These are phyloP conservation scores for Melipona quadrifasciata DNA, from an alignment of 1,140 invertebrate genomes.

Conservation along the genomic window DNA sequence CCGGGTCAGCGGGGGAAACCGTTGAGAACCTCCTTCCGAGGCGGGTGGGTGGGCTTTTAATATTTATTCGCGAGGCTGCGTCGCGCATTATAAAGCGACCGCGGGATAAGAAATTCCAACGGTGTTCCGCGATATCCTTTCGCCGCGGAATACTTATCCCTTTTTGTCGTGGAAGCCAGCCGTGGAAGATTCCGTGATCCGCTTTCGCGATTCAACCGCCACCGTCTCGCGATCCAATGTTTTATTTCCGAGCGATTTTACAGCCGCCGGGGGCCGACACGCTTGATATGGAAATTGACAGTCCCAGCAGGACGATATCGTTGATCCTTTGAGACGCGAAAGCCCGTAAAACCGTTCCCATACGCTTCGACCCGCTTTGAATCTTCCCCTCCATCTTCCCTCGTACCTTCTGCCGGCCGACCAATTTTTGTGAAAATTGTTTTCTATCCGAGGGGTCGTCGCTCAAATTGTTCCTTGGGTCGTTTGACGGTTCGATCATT, in stretches of 20 bases:
- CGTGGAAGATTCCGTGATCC: neutral
- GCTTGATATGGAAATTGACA: constrained; percentile 29
- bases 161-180: neutral
- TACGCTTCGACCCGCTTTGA: constrained; percentile 4
- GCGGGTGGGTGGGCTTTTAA: neutral
- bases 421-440: neutral
- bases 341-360: constrained; percentile 6
- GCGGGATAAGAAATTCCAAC: neutral
- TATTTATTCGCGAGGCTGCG: neutral
- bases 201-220: neutral
- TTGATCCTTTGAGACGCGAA: constrained; percentile 27
- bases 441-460: neutral
- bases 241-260: constrained; percentile 29
- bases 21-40: neutral
- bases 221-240: neutral
- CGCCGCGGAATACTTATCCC: neutral
- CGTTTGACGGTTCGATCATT: neutral
- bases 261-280: neutral
- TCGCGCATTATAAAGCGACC: neutral
- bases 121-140: neutral
- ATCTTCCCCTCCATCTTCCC: neutral
- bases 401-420: neutral
- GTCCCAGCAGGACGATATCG: constrained; percentile 23
- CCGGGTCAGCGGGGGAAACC: neutral
- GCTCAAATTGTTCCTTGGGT: neutral